Percentiles rank a stretch among this genome's conserved stretches.
These are phyloP conservation scores for Tachypleus tridentatus DNA, from an alignment of 1,140 invertebrate genomes.

Conservation along the genomic window DNA sequence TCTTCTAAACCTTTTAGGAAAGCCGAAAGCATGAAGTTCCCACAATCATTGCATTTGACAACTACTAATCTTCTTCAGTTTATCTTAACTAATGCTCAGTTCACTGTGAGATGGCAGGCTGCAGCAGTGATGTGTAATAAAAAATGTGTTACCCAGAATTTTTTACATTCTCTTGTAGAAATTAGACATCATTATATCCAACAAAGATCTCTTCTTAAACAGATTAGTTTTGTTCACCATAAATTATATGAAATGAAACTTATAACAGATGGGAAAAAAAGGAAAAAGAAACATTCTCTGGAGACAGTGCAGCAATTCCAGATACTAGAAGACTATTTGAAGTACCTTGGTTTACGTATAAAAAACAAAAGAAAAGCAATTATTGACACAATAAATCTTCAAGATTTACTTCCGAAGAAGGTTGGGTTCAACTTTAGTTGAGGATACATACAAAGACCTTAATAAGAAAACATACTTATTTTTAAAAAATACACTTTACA, in stretches of 20 bases:
- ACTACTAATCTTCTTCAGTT: conserved; percentile 56
- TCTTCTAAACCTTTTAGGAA: conserved; percentile 42
- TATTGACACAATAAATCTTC: too few relatives aligned
- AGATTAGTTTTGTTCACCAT: conserved; percentile 11
- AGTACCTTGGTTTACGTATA: too few relatives aligned
- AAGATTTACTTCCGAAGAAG: too few relatives aligned
- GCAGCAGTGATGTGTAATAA: conserved; percentile 15
- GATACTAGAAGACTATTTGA: too few relatives aligned
- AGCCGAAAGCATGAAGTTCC: conserved; percentile 57
- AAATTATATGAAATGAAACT: conserved; percentile 2
- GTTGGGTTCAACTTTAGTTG: too few relatives aligned
- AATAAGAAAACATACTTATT: too few relatives aligned
- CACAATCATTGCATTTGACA: conserved; percentile 46
- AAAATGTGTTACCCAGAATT: conserved; percentile 14
- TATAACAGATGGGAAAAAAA: too few relatives aligned
- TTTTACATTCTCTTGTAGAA: conserved; percentile 12
- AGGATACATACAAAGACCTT: too few relatives aligned
- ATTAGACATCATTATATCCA: conserved; percentile 5
- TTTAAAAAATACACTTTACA: too few relatives aligned
- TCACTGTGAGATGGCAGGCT: conserved; percentile 14
- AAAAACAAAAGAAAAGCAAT: too few relatives aligned
- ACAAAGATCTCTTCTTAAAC: conserved; percentile 6
- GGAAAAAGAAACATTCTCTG: too few relatives aligned
- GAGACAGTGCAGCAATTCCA: too few relatives aligned
- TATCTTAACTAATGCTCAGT: conserved; percentile 45